Percentiles rank a stretch among this genome's conserved stretches.
phyloP scores from a whole-genome alignment of 2,797 vertebrate species.

The Tinamus major region DNA sequence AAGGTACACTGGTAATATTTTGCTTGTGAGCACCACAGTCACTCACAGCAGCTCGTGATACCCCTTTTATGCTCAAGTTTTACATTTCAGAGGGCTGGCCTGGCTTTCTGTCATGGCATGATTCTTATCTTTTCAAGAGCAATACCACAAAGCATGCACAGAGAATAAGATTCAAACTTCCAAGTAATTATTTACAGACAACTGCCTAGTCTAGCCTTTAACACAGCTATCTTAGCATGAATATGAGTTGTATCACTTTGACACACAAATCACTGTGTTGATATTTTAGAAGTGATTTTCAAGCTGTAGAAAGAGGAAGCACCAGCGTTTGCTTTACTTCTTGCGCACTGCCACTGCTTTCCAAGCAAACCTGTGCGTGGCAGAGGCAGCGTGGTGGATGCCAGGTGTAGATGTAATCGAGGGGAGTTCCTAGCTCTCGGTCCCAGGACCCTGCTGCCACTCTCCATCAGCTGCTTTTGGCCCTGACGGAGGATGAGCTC shows the following conservation, averaged over 20 bases:
- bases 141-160: conserved; percentile 95
- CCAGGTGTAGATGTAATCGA: conserved; percentile 59
- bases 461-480: not conserved
- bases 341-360: conserved; percentile 10
- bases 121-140: conserved; percentile 94
- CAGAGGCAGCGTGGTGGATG: conserved; percentile 12
- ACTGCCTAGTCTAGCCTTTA: conserved; percentile 90
- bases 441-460: too few relatives aligned
- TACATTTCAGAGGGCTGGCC: conserved; percentile 70
- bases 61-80: conserved; percentile 69
- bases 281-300: conserved; percentile 14
- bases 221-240: conserved; percentile 95
- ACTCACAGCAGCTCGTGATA: conserved; percentile 73
- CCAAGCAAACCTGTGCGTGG: not conserved
- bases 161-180: conserved; percentile 87
- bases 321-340: conserved; percentile 2
- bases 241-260: conserved; percentile 85
- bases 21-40: conserved; percentile 73
- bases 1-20: conserved; percentile 72
- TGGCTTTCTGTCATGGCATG: conserved; percentile 78
- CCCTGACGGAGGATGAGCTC: not conserved
- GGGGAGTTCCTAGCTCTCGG: conserved; percentile 18
- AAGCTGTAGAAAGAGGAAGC: conserved; percentile 25
- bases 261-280: conserved; percentile 3
- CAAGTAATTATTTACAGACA: conserved; percentile 85